Base-by-base conservation (phyloP, 2,888 invertebrate genomes). In the Aromia moschata region DNA sequence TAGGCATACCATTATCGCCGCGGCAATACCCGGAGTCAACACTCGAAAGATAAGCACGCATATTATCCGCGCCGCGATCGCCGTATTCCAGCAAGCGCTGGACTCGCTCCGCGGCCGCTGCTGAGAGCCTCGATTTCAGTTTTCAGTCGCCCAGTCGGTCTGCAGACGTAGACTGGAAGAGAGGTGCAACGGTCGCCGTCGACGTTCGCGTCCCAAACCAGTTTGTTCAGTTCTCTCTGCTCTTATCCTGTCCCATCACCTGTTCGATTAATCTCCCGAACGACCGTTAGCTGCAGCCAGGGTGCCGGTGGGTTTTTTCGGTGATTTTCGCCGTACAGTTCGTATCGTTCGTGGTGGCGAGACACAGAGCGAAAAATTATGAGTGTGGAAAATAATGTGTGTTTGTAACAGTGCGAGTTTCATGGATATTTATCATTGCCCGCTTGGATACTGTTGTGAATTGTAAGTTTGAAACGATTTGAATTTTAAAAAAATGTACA, bases 361-460 rank as follows among this genome's bases (percentile, higher is more conserved):
- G 10, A 40, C 20, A n/a, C 38, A 20, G 15, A 18, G 33, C 20
- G 15, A 20, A 46, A 49, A 47, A 55, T 59, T 56, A 60, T 56
- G 60, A 47, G 47, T 60, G 53, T 52, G 47, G 37, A 47, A 44
- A 17, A 56, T 57, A 30, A 56, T 60, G 60, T 60, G 60, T 56
- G 56, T 53, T 41, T 53, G 36, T 38, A 52, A 56, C 45, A 52
- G 55, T 57, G 60, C 36, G 38, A 44, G 36, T 63, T 67, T 58
- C 55, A 63, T 65, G 67, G 67, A 67, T 67, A 58, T 45, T 54
- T 15, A 41, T 36, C 10, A 20, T 16, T 18, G 37, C 18, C 15
- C 36, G 37, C 18, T 54, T 47, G 58, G 58, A 58, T 58, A 58
- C 40, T 30, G 38, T 20, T 10, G 25, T 43, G 14, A 37, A 46